phyloP scores from a whole-genome alignment of 2,888 invertebrate genomes.

The Ellobium chinense region DNA sequence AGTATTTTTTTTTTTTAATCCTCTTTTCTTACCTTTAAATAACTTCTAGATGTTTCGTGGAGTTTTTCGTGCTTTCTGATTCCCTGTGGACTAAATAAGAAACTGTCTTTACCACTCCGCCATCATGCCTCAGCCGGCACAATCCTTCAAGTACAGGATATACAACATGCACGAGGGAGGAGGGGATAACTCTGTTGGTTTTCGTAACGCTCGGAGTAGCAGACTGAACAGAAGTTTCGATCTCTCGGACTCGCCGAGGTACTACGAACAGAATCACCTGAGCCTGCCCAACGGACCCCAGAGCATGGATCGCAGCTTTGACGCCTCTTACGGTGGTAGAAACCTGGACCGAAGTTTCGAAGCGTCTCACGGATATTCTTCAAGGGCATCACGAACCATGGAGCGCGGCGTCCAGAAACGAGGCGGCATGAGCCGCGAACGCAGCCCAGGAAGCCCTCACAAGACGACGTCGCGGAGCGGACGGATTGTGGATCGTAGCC shows the following conservation, averaged over 20 bases:
- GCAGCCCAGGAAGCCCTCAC: not conserved
- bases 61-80: not conserved
- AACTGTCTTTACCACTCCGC: not conserved
- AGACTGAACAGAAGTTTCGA: slow-evolving; percentile 38
- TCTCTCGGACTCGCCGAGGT: slow-evolving; percentile 18
- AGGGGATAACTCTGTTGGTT: not conserved
- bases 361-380: not conserved
- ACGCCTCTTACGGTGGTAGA: not conserved
- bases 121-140: slow-evolving; percentile 20
- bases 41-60: not conserved
- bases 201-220: not conserved
- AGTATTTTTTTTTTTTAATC: no score
- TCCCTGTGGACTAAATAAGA: not conserved
- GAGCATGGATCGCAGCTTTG: not conserved
- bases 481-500: slow-evolving; percentile 23
- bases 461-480: slow-evolving; percentile 28
- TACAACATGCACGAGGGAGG: slow-evolving; percentile 32
- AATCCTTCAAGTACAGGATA: slow-evolving; percentile 41
- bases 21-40: no score
- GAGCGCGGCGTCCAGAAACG: slow-evolving; percentile 9
- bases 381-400: not conserved
- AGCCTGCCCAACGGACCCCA: not conserved
- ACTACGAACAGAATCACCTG: slow-evolving; percentile 1
- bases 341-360: slow-evolving; percentile 13
- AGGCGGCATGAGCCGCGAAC: not conserved